Evolutionary conservation across 1,140 invertebrate species (phyloP), one percentile per base, ranked within the genome.

Genomic region (Probaryconus sp.): DNA sequence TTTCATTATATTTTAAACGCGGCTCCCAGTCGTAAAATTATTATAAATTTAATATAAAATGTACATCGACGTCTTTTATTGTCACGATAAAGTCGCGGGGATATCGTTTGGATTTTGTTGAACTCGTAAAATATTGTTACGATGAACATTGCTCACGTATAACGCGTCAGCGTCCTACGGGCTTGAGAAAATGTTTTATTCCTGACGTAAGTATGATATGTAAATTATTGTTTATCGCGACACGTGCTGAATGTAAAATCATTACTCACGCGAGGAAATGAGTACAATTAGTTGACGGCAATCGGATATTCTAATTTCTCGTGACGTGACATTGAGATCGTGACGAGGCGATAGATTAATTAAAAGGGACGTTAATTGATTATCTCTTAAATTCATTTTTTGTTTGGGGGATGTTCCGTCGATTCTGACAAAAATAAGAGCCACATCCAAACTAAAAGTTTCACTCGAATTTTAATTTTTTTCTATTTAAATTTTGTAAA

Each of bases 151-250:
- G 60, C 45, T 64, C 11, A 45, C 30, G 38, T 63, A 33, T 50
- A 38, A 40, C 43, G 21, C 48, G 28, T 64, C 9, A 35, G 28
- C 38, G 50, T 48, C 50, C 31, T 5, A 20, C 11, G 16, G 42
- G 48, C 51, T 65, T 38, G 30, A 11, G 50, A 65, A 65, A 65
- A 65, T 40, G 20, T 47, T 55, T 37, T 38, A 56, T 55, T 55
- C 13, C 1, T 13, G 9, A 45, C 42, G 24, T 47, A 69, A 53
- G 47, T 31, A 14, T n/a, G n/a, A n/a, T 70, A 70, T 55, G 56
- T 38, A 61, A 70, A 70, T 70, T 70, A 55, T 70, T 61, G 30
- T 70, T 69, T 61, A 61, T 70, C 67, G 55, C 42, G 40, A 61
- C 56, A 61, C 50, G 10, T 68, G 37, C 20, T 61, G 48, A 70